Percentiles rank a stretch among this genome's conserved stretches.
Evolutionary conservation across 2,888 invertebrate species (phyloP).

Genomic region (Eristalis intricaria): DNA sequence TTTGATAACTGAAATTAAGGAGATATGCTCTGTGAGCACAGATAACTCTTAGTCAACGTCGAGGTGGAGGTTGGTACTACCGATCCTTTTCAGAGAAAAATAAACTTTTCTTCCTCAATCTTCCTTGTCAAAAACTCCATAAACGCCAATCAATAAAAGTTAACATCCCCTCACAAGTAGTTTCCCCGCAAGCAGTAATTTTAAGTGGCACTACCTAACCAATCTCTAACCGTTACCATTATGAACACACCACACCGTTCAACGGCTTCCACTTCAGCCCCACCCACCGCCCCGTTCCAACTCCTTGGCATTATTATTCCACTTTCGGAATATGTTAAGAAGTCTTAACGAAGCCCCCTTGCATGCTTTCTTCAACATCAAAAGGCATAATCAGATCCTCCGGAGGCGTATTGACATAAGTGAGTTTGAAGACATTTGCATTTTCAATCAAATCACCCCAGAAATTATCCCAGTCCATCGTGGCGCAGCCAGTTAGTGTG

Average conservation of each 20-base stretch:
- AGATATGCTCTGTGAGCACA: too few relatives aligned
- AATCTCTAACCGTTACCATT: too few relatives aligned
- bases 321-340: constrained; percentile 22
- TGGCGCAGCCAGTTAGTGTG: constrained; percentile 32
- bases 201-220: neutral
- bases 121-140: too few relatives aligned
- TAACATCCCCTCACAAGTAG: neutral
- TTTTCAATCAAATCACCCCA: constrained; percentile 47
- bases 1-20: too few relatives aligned
- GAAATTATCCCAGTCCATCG: constrained; percentile 10
- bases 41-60: too few relatives aligned
- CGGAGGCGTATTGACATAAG: constrained; percentile 33
- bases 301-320: constrained; percentile 6
- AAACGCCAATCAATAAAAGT: too few relatives aligned
- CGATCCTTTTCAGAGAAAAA: too few relatives aligned
- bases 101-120: too few relatives aligned
- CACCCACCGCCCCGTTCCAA: neutral
- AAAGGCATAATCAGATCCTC: constrained; percentile 17
- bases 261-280: neutral
- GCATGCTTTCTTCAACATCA: neutral
- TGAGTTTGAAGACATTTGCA: constrained; percentile 36
- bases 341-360: constrained; percentile 24
- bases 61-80: too few relatives aligned
- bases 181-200: neutral
- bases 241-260: neutral